phyloP scores from a whole-genome alignment of 2,797 vertebrate genomes.

The Columba guinea region DNA sequence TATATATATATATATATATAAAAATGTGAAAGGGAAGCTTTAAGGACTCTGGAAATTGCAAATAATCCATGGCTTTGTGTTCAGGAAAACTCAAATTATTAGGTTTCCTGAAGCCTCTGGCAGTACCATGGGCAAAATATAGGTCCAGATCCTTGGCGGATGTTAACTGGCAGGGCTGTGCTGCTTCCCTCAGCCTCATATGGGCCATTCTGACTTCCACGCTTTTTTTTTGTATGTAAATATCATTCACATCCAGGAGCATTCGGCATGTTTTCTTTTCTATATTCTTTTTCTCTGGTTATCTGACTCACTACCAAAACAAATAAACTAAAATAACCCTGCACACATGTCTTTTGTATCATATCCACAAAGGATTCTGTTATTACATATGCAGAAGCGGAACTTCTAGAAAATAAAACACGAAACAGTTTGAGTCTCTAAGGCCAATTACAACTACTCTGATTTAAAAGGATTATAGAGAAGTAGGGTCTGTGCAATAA shows the following conservation, averaged over 20 bases:
- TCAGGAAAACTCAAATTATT: neutral
- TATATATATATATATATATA: no score
- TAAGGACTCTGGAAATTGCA: neutral
- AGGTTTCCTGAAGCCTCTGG: conserved; percentile 1
- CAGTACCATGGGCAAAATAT: neutral
- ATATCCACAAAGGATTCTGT: conserved; percentile 66
- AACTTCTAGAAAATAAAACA: conserved; percentile 74
- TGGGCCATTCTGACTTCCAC: neutral
- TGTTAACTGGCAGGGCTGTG: neutral
- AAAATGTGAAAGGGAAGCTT: neutral
- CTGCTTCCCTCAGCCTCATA: neutral
- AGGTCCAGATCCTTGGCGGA: neutral
- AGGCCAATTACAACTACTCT: conserved; percentile 77
- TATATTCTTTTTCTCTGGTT: conserved; percentile 49
- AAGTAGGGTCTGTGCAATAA: conserved; percentile 74
- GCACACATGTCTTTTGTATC: conserved; percentile 55
- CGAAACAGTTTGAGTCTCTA: conserved; percentile 71
- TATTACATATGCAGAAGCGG: conserved; percentile 73
- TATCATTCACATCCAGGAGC: conserved; percentile 24
- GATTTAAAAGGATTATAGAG: conserved; percentile 76
- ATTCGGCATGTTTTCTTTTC: conserved; percentile 26
- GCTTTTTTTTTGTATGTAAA: neutral
- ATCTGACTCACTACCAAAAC: conserved; percentile 65
- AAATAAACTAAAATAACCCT: conserved; percentile 69
- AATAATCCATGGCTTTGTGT: neutral